These are phyloP conservation scores for Reinhardtius hippoglossoides DNA, from an alignment of 2,113 vertebrate genomes.

Conservation along the genomic window DNA sequence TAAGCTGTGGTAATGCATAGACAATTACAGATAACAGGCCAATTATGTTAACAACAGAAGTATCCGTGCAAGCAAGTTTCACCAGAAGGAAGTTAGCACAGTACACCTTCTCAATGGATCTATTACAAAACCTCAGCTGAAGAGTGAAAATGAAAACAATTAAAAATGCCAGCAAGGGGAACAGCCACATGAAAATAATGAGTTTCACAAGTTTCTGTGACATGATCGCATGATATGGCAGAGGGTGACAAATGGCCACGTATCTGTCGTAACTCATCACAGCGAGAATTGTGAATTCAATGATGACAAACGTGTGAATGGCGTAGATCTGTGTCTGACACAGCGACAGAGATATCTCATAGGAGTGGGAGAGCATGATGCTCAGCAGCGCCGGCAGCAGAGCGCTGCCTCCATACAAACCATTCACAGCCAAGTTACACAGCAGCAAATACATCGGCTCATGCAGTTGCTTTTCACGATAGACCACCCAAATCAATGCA, in stretches of 20 bases:
- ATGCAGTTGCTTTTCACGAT: conserved; percentile 55
- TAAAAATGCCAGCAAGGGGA: conserved; percentile 54
- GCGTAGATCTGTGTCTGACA: conserved; percentile 66
- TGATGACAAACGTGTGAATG: conserved; percentile 62
- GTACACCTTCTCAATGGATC: conserved; percentile 55
- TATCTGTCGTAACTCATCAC: conserved; percentile 76
- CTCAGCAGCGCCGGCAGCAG: conserved; percentile 56
- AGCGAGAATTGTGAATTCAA: conserved; percentile 70
- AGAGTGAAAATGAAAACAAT: conserved; percentile 55
- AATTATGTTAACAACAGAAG: conserved; percentile 39
- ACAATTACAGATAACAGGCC: conserved; percentile 34
- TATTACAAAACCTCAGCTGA: conserved; percentile 55
- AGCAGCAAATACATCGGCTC: conserved; percentile 71
- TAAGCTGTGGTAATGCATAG: conserved; percentile 52
- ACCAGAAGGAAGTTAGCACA: conserved; percentile 65
- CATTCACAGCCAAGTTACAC: conserved; percentile 68
- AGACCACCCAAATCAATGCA: conserved; percentile 56
- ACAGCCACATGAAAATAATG: conserved; percentile 58
- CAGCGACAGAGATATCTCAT: conserved; percentile 50
- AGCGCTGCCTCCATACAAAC: conserved; percentile 63
- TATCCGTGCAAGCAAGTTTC: conserved; percentile 64
- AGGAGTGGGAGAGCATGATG: conserved; percentile 37
- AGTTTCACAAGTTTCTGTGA: conserved; percentile 54
- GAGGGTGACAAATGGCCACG: conserved; percentile 68
- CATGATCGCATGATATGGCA: conserved; percentile 70